Evolutionary conservation across 2,888 invertebrate genomes (phyloP), one percentile per base, ranked within the genome.

Genomic region (Campaea margaritaria): DNA sequence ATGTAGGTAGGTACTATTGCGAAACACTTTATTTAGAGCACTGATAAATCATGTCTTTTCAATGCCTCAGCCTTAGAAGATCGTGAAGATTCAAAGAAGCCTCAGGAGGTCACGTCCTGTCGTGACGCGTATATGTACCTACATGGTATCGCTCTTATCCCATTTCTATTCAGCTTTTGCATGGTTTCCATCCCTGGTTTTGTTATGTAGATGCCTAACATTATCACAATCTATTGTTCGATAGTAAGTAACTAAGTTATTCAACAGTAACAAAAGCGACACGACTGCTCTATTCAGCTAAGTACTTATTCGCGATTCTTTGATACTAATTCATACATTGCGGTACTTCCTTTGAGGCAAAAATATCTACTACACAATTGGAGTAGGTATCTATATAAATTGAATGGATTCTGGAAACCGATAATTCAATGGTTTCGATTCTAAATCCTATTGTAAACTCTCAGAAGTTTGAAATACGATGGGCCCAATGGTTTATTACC

Each of bases 201-300:
- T 87, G 85, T 87, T 69, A 87, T 87, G 86, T 75, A 78, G 77
- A 87, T 86, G 70, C 58, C 59, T 63, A 64, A 69, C 72, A 74
- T 74, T 78, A 78, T 78, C 71, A 65, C 60, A 59, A 52, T 51
- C 68, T 71, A 78, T 85, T 85, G 85, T 86, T 68, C 75, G 62
- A 57, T 67, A 62, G 64, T 65, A 73, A 74, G 66, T 74, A 73
- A 71, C 69, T 77, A 72, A 77, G 78, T 75, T 79, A 78, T 79
- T 73, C 75, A 48, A 68, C 67, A 65, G 68, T 64, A 58, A 69
- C 74, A 74, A 77, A 74, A 73, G 73, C 64, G 58, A 71, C 70
- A 72, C 74, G 65, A 57, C 64, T 54, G 51, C 38, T 65, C 66
- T 65, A 66, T 62, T 21, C 5, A 21, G 21, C 2, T 21, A 2